Percentiles rank a stretch among this genome's conserved stretches.
Evolutionary conservation across 2,797 vertebrate species (phyloP).

Genomic region (Tokudaia tokunoshimensis): DNA sequence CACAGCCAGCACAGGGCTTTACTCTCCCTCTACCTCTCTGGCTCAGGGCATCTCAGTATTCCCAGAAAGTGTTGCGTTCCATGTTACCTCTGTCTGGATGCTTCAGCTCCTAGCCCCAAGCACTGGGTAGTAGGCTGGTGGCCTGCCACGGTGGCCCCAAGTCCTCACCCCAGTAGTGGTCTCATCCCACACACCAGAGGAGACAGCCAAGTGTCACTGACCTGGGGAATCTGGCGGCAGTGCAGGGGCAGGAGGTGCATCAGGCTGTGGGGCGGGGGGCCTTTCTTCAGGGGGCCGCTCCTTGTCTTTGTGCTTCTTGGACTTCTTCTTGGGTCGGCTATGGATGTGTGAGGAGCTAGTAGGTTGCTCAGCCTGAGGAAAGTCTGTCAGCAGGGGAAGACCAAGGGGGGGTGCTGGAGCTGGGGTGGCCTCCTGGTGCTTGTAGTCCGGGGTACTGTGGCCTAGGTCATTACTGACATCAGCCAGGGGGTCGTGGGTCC

Average conservation of each 20-base stretch:
- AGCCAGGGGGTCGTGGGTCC: slow-evolving; percentile 93
- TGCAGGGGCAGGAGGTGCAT: slow-evolving; percentile 87
- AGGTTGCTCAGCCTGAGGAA: slow-evolving; percentile 82
- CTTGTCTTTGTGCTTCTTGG: slow-evolving; percentile 98
- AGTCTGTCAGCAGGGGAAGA: slow-evolving; percentile 87
- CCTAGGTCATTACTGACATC: slow-evolving; percentile 95
- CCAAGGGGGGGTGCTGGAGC: slow-evolving; percentile 90
- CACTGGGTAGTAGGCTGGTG: not conserved
- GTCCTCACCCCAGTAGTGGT: not conserved
- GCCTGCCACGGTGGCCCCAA: not conserved
- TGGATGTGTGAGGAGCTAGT: slow-evolving; percentile 83
- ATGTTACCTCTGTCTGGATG: not conserved
- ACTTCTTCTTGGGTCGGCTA: slow-evolving; percentile 94
- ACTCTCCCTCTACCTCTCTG: not conserved
- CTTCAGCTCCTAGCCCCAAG: no score
- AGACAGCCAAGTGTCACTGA: slow-evolving; percentile 80
- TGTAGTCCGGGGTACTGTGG: slow-evolving; percentile 94
- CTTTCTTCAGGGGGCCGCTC: slow-evolving; percentile 86
- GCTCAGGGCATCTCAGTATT: not conserved
- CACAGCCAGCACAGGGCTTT: not conserved
- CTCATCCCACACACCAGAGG: not conserved
- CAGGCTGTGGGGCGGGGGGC: slow-evolving; percentile 82
- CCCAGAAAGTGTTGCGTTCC: not conserved
- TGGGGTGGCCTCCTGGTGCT: slow-evolving; percentile 90
- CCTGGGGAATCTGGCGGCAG: slow-evolving; percentile 91